These are phyloP conservation scores for Lycorma delicatula DNA, from an alignment of 1,140 invertebrate genomes.

Conservation along the genomic window DNA sequence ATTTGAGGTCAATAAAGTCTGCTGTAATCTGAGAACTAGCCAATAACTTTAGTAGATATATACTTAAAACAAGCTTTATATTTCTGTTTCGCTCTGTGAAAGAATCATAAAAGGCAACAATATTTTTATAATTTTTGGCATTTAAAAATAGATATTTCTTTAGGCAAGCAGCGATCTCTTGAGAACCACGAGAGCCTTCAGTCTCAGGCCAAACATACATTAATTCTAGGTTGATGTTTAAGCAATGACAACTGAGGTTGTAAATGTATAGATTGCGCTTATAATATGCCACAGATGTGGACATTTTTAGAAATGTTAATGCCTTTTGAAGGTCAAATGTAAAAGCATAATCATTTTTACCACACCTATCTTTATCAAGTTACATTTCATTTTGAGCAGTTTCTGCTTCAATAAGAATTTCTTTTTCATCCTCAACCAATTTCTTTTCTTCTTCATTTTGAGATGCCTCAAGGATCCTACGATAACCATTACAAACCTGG, in stretches of 20 bases:
- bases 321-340: conserved; percentile 17
- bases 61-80: conserved; percentile 17
- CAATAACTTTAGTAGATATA: conserved; percentile 16
- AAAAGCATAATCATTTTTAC: conserved; percentile 1
- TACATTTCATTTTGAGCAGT: conserved; percentile 2
- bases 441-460: not conserved
- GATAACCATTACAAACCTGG: conserved; percentile 14
- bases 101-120: conserved; percentile 16
- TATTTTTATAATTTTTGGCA: not conserved
- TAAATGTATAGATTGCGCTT: conserved; percentile 20
- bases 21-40: not conserved
- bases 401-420: conserved; percentile 15
- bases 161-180: conserved; percentile 20
- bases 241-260: conserved; percentile 19
- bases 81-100: conserved; percentile 19
- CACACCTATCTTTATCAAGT: not conserved
- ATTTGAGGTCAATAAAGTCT: not conserved
- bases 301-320: conserved; percentile 12
- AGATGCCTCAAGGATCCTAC: conserved; percentile 7
- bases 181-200: conserved; percentile 16
- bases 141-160: not conserved
- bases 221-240: conserved; percentile 15
- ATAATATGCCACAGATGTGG: conserved; percentile 18
- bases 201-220: conserved; percentile 26
- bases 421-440: conserved; percentile 4